A percentile compares a stretch with the other conserved stretches of the same genome.
These are phyloP conservation scores for Agrypnus murinus DNA, from an alignment of 2,888 invertebrate genomes.

Conservation along the genomic window DNA sequence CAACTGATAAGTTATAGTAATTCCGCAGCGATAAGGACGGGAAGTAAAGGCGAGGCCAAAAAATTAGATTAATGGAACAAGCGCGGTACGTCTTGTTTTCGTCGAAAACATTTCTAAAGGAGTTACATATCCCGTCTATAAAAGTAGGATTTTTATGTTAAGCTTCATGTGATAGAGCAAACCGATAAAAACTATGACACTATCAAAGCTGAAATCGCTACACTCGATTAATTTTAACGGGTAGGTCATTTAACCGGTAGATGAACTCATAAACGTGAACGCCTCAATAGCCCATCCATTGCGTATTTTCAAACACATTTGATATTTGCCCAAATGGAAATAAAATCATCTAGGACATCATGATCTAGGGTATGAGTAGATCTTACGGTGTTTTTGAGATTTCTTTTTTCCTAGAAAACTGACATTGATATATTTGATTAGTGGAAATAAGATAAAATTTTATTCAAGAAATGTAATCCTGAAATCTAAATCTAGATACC, in stretches of 20 bases:
- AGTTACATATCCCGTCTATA: slow-evolving; percentile 27
- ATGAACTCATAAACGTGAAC: slow-evolving; percentile 37
- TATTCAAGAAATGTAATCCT: too few relatives aligned
- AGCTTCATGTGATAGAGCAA: slow-evolving; percentile 17
- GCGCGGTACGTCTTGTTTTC: slow-evolving; percentile 24
- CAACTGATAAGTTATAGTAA: slow-evolving; percentile 24
- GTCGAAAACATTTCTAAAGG: slow-evolving; percentile 24
- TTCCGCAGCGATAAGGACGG: slow-evolving; percentile 21
- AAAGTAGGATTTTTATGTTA: slow-evolving; percentile 22
- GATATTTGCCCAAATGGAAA: not conserved
- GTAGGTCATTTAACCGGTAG: slow-evolving; percentile 30
- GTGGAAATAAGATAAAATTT: too few relatives aligned
- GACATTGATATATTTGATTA: too few relatives aligned
- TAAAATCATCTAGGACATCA: not conserved
- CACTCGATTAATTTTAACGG: slow-evolving; percentile 40
- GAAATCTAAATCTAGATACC: too few relatives aligned
- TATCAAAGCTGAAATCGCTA: slow-evolving; percentile 30
- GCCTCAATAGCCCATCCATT: slow-evolving; percentile 6
- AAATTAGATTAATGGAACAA: slow-evolving; percentile 38
- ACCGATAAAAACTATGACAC: slow-evolving; percentile 35
- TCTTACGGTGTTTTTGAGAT: not conserved
- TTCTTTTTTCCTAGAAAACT: too few relatives aligned
- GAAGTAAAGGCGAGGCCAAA: slow-evolving; percentile 26
- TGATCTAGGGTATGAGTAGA: not conserved
- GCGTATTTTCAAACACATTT: slow-evolving; percentile 2